Evolutionary conservation across 2,113 vertebrate genomes (phyloP).

Genomic region (Dissostichus mawsoni): DNA sequence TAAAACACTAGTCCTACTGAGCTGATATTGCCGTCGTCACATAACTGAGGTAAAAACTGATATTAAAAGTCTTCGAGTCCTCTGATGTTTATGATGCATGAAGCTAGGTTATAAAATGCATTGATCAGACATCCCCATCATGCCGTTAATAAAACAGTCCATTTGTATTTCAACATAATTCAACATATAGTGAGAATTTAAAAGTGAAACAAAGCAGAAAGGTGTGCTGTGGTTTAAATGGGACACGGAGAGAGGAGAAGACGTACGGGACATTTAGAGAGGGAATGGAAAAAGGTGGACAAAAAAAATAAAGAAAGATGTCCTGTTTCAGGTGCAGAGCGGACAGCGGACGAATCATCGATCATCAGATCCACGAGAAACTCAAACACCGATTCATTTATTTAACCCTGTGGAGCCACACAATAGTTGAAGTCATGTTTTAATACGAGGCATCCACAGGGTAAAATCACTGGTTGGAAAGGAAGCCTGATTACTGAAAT

Average conservation of each 20-base stretch:
- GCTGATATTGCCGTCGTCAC: too few species aligned
- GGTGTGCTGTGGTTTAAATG: conserved; percentile 64
- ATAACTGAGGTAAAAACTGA: too few species aligned
- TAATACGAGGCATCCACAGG: conserved; percentile 39
- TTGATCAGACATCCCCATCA: too few species aligned
- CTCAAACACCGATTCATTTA: not conserved
- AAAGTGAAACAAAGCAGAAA: conserved; percentile 20
- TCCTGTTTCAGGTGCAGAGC: too few species aligned
- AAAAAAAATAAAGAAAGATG: conserved; percentile 1
- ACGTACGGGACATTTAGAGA: not conserved
- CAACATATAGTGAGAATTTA: not conserved
- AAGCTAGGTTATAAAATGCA: too few species aligned
- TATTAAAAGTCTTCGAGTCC: not conserved
- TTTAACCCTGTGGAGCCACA: not conserved
- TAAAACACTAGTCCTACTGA: conserved; percentile 12
- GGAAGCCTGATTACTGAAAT: conserved; percentile 31
- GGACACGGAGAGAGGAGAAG: conserved; percentile 28
- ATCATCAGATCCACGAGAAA: too few species aligned
- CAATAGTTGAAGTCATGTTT: not conserved
- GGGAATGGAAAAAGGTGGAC: not conserved
- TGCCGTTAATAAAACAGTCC: too few species aligned
- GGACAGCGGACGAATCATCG: not conserved
- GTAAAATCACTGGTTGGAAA: conserved; percentile 41
- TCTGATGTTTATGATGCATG: not conserved
- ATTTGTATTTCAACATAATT: not conserved